A percentile compares a stretch with the other conserved stretches of the same genome.
Evolutionary conservation across 2,113 vertebrate species (phyloP).

Genomic region (Suricata suricatta): DNA sequence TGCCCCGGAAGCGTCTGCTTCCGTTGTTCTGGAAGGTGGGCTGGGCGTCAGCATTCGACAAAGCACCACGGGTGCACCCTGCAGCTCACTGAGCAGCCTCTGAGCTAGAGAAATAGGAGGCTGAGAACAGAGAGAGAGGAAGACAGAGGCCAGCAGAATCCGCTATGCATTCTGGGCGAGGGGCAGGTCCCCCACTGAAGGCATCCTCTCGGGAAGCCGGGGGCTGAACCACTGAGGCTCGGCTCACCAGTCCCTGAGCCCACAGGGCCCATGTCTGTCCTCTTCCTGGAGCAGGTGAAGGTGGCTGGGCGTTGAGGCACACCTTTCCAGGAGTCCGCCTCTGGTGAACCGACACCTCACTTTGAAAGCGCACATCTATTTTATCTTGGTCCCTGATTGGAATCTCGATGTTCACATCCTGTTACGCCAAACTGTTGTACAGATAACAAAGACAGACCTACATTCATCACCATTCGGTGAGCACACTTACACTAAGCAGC

Average conservation of each 20-base stretch:
- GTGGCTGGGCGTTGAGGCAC: not conserved
- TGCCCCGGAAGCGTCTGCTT: not conserved
- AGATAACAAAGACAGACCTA: not conserved
- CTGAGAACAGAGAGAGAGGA: not conserved
- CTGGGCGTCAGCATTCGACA: not conserved
- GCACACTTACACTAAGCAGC: not conserved
- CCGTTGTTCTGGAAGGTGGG: not conserved
- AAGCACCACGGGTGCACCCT: too few species aligned
- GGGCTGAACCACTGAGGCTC: not conserved
- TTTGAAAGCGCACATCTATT: not conserved
- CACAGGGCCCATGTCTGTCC: not conserved
- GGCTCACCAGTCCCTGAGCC: not conserved
- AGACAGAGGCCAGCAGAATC: not conserved
- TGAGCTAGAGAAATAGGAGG: not conserved
- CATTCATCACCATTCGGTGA: not conserved
- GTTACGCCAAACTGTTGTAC: not conserved
- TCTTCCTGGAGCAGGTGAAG: not conserved
- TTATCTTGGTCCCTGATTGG: not conserved
- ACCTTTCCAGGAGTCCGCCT: not conserved
- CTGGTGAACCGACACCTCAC: not conserved
- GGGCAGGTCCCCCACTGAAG: not conserved
- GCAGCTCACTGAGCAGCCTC: too few species aligned
- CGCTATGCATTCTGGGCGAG: not conserved
- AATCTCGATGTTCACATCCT: not conserved
- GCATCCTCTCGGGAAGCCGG: fast-evolving